phyloP scores from a whole-genome alignment of 30 jellyfish, hydroid and myxozoan genomes.

The Pseudorhiza aurosa region DNA sequence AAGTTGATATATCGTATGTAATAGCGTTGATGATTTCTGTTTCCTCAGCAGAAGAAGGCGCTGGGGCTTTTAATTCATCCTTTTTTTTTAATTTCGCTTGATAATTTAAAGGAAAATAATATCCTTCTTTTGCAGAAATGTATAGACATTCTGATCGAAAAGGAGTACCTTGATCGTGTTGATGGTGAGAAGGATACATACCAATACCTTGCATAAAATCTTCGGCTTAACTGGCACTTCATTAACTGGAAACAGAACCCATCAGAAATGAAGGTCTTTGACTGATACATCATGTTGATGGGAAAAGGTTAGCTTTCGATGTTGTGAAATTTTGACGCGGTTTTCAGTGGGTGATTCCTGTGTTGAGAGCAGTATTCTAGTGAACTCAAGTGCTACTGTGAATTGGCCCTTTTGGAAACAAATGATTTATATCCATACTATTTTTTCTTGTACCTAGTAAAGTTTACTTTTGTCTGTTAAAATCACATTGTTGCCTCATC shows the following conservation, averaged over 20 bases:
- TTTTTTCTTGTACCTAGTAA: background rate
- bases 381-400: background rate
- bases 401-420: background rate
- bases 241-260: background rate
- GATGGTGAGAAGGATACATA: conserved; percentile 98
- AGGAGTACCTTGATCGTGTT: conserved; percentile 98
- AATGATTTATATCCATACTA: background rate
- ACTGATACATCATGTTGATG: background rate
- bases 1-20: too few relatives aligned
- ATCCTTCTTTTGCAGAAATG: conserved; percentile 81
- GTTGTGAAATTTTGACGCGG: conserved; percentile 12
- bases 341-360: background rate
- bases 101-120: too few relatives aligned
- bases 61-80: too few relatives aligned
- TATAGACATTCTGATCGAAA: conserved; percentile 93
- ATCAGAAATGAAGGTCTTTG: background rate
- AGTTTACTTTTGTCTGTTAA: background rate
- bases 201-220: conserved; percentile 88
- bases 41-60: too few relatives aligned
- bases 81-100: too few relatives aligned
- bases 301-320: background rate
- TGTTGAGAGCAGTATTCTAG: background rate
- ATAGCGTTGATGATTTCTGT: too few relatives aligned
- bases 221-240: conserved; percentile 29
- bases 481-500: background rate